phyloP scores from a whole-genome alignment of 2,888 invertebrate genomes.

The Agrotis ipsilon region DNA sequence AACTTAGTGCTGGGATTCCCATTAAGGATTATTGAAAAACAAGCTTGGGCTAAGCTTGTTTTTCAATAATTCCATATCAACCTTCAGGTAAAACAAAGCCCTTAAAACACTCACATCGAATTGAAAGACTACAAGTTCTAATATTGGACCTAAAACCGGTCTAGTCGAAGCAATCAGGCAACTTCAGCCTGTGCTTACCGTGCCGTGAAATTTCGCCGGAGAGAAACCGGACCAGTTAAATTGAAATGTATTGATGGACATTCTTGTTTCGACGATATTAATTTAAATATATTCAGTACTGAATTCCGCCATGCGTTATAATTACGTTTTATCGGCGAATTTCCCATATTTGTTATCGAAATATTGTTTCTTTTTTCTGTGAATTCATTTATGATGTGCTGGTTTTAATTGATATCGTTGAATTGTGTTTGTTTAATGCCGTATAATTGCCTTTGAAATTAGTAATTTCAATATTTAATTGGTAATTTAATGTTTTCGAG shows the following conservation, averaged over 20 bases:
- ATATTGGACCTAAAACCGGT: slow-evolving; percentile 36
- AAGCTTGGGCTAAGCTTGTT: too few species aligned
- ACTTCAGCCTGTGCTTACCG: slow-evolving; percentile 68
- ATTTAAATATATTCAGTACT: slow-evolving; percentile 50
- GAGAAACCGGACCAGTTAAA: slow-evolving; percentile 62
- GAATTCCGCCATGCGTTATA: slow-evolving; percentile 27
- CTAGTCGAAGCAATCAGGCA: slow-evolving; percentile 71
- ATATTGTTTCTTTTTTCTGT: slow-evolving; percentile 9
- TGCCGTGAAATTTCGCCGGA: slow-evolving; percentile 73
- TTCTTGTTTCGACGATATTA: slow-evolving; percentile 55
- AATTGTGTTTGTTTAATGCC: slow-evolving; percentile 1
- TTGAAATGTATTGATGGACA: slow-evolving; percentile 63
- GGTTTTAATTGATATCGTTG: slow-evolving; percentile 16
- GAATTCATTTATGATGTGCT: neutral
- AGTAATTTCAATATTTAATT: neutral
- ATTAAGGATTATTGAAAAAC: too few species aligned
- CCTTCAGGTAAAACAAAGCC: too few species aligned
- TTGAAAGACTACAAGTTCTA: slow-evolving; percentile 19
- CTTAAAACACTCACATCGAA: slow-evolving; percentile 4
- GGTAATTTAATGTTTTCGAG: neutral
- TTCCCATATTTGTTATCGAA: slow-evolving; percentile 22
- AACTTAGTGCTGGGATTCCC: too few species aligned
- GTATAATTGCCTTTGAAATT: slow-evolving; percentile 9
- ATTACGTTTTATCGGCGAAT: slow-evolving; percentile 41
- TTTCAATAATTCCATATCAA: too few species aligned